These are phyloP conservation scores for Aplysia californica DNA, from an alignment of 1,140 invertebrate genomes.

Conservation along the genomic window DNA sequence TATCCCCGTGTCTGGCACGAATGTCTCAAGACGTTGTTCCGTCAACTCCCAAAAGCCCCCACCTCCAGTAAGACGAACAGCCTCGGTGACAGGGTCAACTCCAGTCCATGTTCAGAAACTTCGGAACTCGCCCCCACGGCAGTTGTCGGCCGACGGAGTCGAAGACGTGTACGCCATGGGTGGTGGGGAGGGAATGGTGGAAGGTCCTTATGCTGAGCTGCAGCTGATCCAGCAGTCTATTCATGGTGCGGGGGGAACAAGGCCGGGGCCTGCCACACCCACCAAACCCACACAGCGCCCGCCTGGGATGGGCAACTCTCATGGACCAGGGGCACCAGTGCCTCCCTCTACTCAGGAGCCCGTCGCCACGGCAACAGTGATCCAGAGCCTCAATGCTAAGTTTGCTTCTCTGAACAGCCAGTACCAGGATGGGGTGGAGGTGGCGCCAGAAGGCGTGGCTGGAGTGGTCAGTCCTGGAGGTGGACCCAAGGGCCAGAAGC, in stretches of 20 bases:
- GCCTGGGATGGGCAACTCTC: not conserved
- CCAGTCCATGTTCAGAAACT: slow-evolving; percentile 33
- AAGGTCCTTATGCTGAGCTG: slow-evolving; percentile 49
- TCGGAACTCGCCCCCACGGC: slow-evolving; percentile 43
- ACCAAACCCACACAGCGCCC: not conserved
- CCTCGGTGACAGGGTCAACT: slow-evolving; percentile 78
- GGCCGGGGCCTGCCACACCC: slow-evolving; percentile 19
- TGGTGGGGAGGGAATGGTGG: slow-evolving; percentile 16
- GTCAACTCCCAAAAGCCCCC: slow-evolving; percentile 80
- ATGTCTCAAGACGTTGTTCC: slow-evolving; percentile 65
- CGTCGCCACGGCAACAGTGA: slow-evolving; percentile 69
- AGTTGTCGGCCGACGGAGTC: slow-evolving; percentile 26
- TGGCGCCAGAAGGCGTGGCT: not conserved
- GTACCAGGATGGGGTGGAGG: slow-evolving; percentile 17
- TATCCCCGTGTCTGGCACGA: not conserved
- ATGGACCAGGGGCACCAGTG: not conserved
- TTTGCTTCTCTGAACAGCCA: slow-evolving; percentile 68
- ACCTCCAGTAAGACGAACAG: slow-evolving; percentile 86
- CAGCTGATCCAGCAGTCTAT: slow-evolving; percentile 51
- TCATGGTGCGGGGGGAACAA: slow-evolving; percentile 24
- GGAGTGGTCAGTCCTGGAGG: not conserved
- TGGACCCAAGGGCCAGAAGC: not conserved
- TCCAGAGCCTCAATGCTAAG: slow-evolving; percentile 83
- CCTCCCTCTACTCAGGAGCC: slow-evolving; percentile 9
- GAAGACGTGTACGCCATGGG: too few species aligned